These are phyloP conservation scores for Oegoconia quadripuncta DNA, from an alignment of 2,888 invertebrate genomes.

Conservation along the genomic window DNA sequence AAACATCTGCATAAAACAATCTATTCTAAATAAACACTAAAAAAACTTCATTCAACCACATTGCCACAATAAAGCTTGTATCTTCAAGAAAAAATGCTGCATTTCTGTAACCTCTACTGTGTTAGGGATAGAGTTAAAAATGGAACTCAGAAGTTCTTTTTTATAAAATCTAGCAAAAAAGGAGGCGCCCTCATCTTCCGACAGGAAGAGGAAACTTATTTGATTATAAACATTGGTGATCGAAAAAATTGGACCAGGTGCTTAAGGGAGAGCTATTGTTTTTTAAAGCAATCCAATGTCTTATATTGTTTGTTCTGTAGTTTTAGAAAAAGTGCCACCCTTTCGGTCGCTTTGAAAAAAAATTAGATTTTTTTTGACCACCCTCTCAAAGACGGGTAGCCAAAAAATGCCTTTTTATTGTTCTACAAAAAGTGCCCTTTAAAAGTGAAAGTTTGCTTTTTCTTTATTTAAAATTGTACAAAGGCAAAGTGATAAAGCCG, in stretches of 20 bases:
- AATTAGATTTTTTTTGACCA: constrained; percentile 30
- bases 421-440: constrained; percentile 36
- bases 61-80: constrained; percentile 55
- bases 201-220: constrained; percentile 76
- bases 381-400: constrained; percentile 42
- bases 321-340: constrained; percentile 46
- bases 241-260: constrained; percentile 69
- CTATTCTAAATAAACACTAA: constrained; percentile 51
- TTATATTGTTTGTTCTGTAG: constrained; percentile 59
- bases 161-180: constrained; percentile 37
- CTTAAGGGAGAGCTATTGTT: constrained; percentile 46
- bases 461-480: constrained; percentile 25
- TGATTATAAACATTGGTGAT: constrained; percentile 72
- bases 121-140: constrained; percentile 29
- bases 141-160: constrained; percentile 29
- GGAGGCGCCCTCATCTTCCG: constrained; percentile 69
- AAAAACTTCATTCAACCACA: constrained; percentile 56
- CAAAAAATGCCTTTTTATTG: constrained; percentile 33
- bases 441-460: constrained; percentile 57
- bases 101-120: constrained; percentile 20
- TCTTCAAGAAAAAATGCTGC: constrained; percentile 18
- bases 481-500: constrained; percentile 17
- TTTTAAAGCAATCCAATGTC: constrained; percentile 42
- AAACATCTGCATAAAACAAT: constrained; percentile 65
- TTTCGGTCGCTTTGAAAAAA: constrained; percentile 39